A percentile compares a stretch with the other conserved stretches of the same genome.
phyloP scores from a whole-genome alignment of 2,797 vertebrate species.

The Anas flavirostris region DNA sequence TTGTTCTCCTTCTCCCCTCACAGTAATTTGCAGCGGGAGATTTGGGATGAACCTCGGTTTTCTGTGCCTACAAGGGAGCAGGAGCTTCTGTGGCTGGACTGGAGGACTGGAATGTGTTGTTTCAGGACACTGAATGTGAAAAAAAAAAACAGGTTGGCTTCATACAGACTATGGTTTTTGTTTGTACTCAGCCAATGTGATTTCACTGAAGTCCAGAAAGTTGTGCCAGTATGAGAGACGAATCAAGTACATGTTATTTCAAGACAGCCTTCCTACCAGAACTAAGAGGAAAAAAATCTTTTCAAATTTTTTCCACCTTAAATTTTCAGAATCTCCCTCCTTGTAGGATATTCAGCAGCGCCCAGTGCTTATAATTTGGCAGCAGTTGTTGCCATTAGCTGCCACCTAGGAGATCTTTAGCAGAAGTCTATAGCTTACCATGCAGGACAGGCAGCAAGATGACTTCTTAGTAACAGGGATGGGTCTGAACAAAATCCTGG shows the following conservation, averaged over 20 bases:
- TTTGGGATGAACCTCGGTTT: slow-evolving; percentile 23
- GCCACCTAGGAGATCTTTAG: background rate
- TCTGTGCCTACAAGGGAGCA: slow-evolving; percentile 14
- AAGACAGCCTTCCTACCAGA: slow-evolving; percentile 11
- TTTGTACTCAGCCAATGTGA: slow-evolving; percentile 64
- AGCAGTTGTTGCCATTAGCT: background rate
- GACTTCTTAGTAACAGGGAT: slow-evolving; percentile 2
- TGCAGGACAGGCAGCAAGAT: background rate
- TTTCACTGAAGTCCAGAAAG: slow-evolving; percentile 51
- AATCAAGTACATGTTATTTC: slow-evolving; percentile 60
- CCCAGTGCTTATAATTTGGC: background rate
- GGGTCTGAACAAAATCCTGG: slow-evolving; percentile 12
- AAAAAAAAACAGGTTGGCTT: slow-evolving; percentile 10
- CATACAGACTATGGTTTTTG: slow-evolving; percentile 39
- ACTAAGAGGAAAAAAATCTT: slow-evolving; percentile 14
- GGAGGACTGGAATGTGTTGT: slow-evolving; percentile 64
- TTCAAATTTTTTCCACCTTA: background rate
- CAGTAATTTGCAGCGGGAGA: slow-evolving; percentile 18
- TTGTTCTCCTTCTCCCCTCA: background rate
- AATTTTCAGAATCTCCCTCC: background rate
- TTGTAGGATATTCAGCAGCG: background rate
- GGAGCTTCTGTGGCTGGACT: slow-evolving; percentile 17
- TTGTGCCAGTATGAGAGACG: slow-evolving; percentile 50
- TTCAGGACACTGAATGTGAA: slow-evolving; percentile 50
- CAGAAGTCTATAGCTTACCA: background rate